Base-by-base conservation (phyloP, 1,140 invertebrate genomes). In the Drosophila pseudoananassae region DNA sequence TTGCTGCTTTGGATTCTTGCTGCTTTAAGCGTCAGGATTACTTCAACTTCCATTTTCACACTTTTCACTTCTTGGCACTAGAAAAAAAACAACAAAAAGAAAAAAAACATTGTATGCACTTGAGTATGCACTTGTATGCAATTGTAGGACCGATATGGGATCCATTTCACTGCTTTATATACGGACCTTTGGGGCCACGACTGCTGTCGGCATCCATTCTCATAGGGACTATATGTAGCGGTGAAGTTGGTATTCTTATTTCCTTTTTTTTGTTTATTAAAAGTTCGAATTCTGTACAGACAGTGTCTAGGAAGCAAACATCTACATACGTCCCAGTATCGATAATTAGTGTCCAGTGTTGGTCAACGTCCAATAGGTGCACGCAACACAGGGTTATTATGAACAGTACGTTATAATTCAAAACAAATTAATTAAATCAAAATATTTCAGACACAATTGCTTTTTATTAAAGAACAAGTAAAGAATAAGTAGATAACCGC, bases 51-150 rank as follows among this genome's bases (percentile, higher is more conserved):
- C 58, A 25, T 49, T 65, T 80, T 76, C 70, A 76, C 76, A 75
- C 45, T 43, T 29, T 20, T 10, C 43, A 46, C 15, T 20, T 36
- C 64, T 59, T 60, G 60, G 17, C 80, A 83, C 80, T 83, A 83
- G 33, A 83, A 84, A 69, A 84, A 84, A 84, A 87, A 87, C 66
- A 87, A 87, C 65, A 84, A 84, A 84, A 81, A 80, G 25, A 63
- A 64, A 63, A 63, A 61, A 63, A 61, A 61, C 9, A 58, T 66
- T 78, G 25, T 70, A 33, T 58, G 58, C 81, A 85, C 77, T 76
- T 46, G 45, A 12, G 38, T 8, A 17, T 51, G 23, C 23, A 31
- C 27, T 29, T 51, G 6, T 12, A n/a, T 14, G 43, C 17, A 20
- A 3, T 7, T 27, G 6, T 9, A 23, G 43, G 15, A 43, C n/a